Conservation (phyloP, 1,140 invertebrate species). For the Diprion similis region DNA sequence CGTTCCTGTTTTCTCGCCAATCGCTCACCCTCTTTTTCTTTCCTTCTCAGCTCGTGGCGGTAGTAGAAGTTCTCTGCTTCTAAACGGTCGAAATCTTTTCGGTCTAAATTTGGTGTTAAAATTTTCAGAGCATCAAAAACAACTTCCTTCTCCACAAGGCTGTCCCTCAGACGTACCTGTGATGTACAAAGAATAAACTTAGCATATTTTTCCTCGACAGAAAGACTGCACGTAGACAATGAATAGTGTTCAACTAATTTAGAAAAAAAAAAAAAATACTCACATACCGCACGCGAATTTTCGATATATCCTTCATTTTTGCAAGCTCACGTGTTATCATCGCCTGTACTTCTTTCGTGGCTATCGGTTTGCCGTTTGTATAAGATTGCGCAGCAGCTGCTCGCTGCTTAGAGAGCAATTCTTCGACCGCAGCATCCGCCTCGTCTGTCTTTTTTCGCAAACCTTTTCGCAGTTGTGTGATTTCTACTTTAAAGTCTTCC, state of each 20-base stretch:
- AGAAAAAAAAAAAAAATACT: constrained; percentile 5
- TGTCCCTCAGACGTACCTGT: constrained; percentile 29
- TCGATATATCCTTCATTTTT: constrained; percentile 25
- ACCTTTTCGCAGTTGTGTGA: neutral
- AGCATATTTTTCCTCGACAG: neutral
- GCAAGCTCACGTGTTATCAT: constrained; percentile 19
- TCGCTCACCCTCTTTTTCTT: constrained; percentile 3
- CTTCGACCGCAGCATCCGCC: neutral
- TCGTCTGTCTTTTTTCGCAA: constrained; percentile 19
- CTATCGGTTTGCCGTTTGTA: constrained; percentile 19
- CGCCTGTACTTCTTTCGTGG: constrained; percentile 17
- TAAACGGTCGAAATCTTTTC: constrained; percentile 29
- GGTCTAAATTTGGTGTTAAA: constrained; percentile 27
- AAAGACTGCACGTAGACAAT: too few relatives aligned
- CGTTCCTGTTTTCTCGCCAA: neutral
- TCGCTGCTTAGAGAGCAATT: constrained; percentile 17
- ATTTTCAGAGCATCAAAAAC: constrained; percentile 13
- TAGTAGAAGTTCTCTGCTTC: constrained; percentile 32
- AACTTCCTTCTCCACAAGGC: constrained; percentile 16
- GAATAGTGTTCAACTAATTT: neutral
- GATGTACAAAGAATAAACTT: constrained; percentile 18
- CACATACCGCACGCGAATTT: constrained; percentile 27
- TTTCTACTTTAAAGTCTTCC: constrained; percentile 22
- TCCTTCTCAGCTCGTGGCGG: constrained; percentile 19
- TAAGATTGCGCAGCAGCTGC: constrained; percentile 12